These are phyloP conservation scores for Lydus trimaculatus DNA, from an alignment of 2,888 invertebrate species.

Conservation along the genomic window DNA sequence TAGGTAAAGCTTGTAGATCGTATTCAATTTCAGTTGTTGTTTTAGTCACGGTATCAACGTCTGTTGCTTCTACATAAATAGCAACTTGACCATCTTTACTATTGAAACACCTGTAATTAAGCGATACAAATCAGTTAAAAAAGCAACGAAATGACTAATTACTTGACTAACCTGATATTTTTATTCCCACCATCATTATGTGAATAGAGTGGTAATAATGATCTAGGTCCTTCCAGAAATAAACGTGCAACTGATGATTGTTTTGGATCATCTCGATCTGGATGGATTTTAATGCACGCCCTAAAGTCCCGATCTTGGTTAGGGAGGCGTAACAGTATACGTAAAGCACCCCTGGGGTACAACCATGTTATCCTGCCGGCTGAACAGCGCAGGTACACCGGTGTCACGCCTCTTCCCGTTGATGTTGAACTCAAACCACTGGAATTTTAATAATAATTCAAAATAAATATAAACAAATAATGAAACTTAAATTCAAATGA, in stretches of 20 bases:
- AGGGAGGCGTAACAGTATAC: constrained; percentile 69
- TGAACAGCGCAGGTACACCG: constrained; percentile 78
- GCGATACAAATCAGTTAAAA: constrained; percentile 18
- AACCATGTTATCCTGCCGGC: constrained; percentile 77
- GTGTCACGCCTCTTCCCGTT: constrained; percentile 70
- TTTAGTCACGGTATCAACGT: constrained; percentile 62
- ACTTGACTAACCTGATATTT: constrained; percentile 51
- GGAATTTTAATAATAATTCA: constrained; percentile 51
- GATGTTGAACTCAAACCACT: constrained; percentile 67
- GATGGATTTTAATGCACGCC: constrained; percentile 70
- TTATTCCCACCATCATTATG: constrained; percentile 64
- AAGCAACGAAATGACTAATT: constrained; percentile 1
- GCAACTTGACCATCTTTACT: constrained; percentile 71
- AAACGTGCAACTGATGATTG: constrained; percentile 63
- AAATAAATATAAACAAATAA: neutral
- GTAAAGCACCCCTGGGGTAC: constrained; percentile 77
- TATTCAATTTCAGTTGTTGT: constrained; percentile 71
- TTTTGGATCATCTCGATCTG: constrained; percentile 45
- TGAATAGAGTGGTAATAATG: constrained; percentile 67
- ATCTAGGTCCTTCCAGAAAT: constrained; percentile 71
- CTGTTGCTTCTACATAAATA: constrained; percentile 69
- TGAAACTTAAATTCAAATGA: neutral
- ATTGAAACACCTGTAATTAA: constrained; percentile 66
- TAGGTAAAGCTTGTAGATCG: constrained; percentile 69
- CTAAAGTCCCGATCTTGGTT: constrained; percentile 70